Evolutionary conservation across 2,888 invertebrate genomes (phyloP).

Genomic region (Smittia sp.): DNA sequence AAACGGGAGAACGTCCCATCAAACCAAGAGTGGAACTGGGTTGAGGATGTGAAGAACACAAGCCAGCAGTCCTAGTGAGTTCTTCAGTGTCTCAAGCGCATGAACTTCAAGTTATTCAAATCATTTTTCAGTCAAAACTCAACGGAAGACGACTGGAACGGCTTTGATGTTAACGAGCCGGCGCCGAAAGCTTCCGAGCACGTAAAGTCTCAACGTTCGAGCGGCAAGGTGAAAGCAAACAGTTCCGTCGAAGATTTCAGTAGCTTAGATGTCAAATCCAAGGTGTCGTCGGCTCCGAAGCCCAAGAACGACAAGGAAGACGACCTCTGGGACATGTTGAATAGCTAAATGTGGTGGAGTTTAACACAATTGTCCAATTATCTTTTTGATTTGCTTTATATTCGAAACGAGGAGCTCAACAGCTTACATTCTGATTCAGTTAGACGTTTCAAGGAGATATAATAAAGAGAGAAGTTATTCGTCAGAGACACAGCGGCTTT

Average conservation of each 20-base stretch:
- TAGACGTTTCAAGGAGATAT: no score
- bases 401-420: no score
- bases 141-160: constrained; percentile 50
- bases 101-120: not conserved
- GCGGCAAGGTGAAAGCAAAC: constrained; percentile 45
- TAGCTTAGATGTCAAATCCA: constrained; percentile 51
- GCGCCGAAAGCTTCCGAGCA: constrained; percentile 44
- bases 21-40: constrained; percentile 50
- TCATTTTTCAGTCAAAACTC: constrained; percentile 37
- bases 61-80: constrained; percentile 42
- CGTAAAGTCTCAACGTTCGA: constrained; percentile 43
- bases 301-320: constrained; percentile 54
- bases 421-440: no score
- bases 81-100: not conserved
- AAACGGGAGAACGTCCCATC: constrained; percentile 43
- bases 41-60: constrained; percentile 44
- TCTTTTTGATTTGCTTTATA: no score
- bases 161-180: constrained; percentile 46
- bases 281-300: constrained; percentile 44
- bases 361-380: not conserved
- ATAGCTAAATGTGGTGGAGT: constrained; percentile 54
- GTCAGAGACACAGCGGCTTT: no score
- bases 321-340: constrained; percentile 62
- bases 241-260: constrained; percentile 50
- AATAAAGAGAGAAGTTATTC: no score